Evolutionary conservation across 2,797 vertebrate genomes (phyloP), one percentile per base, ranked within the genome.

Genomic region (Microcaecilia unicolor): DNA sequence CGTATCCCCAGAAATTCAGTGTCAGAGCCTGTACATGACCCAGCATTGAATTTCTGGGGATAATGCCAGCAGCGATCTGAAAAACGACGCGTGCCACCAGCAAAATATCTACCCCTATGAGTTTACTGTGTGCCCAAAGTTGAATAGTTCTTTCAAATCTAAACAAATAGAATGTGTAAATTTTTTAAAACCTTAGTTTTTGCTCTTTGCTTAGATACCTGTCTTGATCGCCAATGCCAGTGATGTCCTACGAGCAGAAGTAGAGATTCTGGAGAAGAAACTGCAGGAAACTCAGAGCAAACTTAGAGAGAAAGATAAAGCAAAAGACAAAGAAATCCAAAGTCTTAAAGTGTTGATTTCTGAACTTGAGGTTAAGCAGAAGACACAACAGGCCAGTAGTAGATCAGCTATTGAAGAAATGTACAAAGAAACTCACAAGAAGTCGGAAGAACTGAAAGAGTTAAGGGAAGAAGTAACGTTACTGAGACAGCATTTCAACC

Each of bases 391-490:
- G 43, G 67, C 44, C 39, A 68, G 34, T 29, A 72, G 35, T 43
- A 56, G 34, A 52, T 67, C 51, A 28, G 22, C 60, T 52, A 61
- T 67, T 38, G 66, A 61, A 18, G 57, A 61, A 14, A 42, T 81
- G 55, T 75, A 70, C 57, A 78, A 73, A 54, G 63, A 66, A 55
- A 61, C 67, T 5, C 72, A 78, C 38, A 68, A 80, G 60, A 86
- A 77, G 70, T 73, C 75, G 14, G 68, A 72, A 12, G 75, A 91
- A 39, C 67, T 89, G 60, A 80, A 74, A 58, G 73, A 64, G 56
- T 46, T 76, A 23, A 65, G 51, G 35, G 63, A 76, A 48, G 75
- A 81, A 16, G 60, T 81, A 18, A 57, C 76, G 19, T 73, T 76
- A 13, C 70, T 85, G 62, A 75, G 51, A 21, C 67, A 74, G 59